Evolutionary conservation across 2,113 vertebrate species (phyloP), one percentile per base, ranked within the genome.

Genomic region (Seriola aureovittata): DNA sequence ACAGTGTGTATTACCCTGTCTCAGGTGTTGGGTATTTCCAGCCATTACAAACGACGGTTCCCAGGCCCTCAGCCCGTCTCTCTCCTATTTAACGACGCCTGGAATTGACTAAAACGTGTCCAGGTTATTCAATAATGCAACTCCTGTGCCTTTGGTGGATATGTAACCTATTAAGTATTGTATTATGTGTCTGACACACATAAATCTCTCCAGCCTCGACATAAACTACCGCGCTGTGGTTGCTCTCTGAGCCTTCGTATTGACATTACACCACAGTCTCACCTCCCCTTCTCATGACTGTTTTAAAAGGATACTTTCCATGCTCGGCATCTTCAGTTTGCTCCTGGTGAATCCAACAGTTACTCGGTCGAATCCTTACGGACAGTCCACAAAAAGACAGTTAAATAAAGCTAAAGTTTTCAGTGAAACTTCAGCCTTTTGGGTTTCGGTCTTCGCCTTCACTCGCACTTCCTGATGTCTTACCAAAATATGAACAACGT

Each of bases 281-380:
- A 14, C 17, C 72, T 59, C 60, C 19, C 25, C 40, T 46, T 73
- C 36, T 72, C 58, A 1, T 23, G 10, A 1, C 10, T 1, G 7
- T 38, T 69, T 70, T 6, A 3, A 85, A 95, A 97, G 94, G 96
- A 97, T 97, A 97, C 95, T 95, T 9, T 96, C 95, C 94, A 96
- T 94, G 59, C n/a, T 88, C 17, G 91, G 89, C 94, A 95, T 95
- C 59, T 64, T 86, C 32, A 29, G 0, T 42, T 48, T 4, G 16
- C 9, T 79, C 34, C 68, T 59, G 17, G 7, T 5, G 21, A 52
- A 4, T 62, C 32, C 17, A 68, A 67, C 16, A 25, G 14, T 4
- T 3, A 69, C 9, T 48, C 40, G 19, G 69, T 14, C 9, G 69
- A 76, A 38, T 36, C 1, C 7, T 14, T 0, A 11, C 0, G 23